Evolutionary conservation across 1,140 invertebrate genomes (phyloP).

Genomic region (Macrobrachium rosenbergii): DNA sequence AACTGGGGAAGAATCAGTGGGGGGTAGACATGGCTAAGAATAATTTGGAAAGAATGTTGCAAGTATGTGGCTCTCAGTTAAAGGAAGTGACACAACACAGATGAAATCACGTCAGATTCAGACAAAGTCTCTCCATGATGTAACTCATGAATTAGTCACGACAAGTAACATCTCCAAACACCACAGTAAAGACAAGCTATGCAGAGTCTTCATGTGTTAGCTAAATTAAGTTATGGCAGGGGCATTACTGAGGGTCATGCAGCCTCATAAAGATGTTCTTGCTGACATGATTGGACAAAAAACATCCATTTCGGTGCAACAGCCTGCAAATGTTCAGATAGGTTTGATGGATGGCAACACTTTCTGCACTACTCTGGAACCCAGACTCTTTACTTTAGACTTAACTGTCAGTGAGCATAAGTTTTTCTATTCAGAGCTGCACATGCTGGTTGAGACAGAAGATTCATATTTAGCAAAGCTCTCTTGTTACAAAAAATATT

Average conservation of each 20-base stretch:
- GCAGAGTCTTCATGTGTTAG: slow-evolving; percentile 86
- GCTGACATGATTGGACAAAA: slow-evolving; percentile 96
- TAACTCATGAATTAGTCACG: slow-evolving; percentile 92
- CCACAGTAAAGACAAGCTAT: slow-evolving; percentile 93
- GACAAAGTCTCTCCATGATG: slow-evolving; percentile 88
- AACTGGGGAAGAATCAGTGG: slow-evolving; percentile 92
- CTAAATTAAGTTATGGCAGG: slow-evolving; percentile 86
- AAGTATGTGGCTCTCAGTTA: slow-evolving; percentile 79
- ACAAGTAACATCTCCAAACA: slow-evolving; percentile 94
- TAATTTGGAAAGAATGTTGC: slow-evolving; percentile 92
- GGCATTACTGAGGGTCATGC: slow-evolving; percentile 93
- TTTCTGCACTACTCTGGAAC: slow-evolving; percentile 93
- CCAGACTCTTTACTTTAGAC: slow-evolving; percentile 93
- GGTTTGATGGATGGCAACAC: slow-evolving; percentile 97
- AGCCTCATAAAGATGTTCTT: slow-evolving; percentile 92
- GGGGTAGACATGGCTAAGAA: slow-evolving; percentile 94
- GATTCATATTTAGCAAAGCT: slow-evolving; percentile 86
- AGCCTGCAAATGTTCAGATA: slow-evolving; percentile 95
- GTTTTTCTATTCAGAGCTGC: slow-evolving; percentile 89
- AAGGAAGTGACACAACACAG: slow-evolving; percentile 69
- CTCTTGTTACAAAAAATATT: slow-evolving; percentile 94
- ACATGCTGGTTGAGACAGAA: slow-evolving; percentile 89
- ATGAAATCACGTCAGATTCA: slow-evolving; percentile 82
- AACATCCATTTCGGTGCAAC: slow-evolving; percentile 92
- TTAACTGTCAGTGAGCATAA: slow-evolving; percentile 89